Conservation (phyloP, 2,797 vertebrate species). For the Anas bahamensis region DNA sequence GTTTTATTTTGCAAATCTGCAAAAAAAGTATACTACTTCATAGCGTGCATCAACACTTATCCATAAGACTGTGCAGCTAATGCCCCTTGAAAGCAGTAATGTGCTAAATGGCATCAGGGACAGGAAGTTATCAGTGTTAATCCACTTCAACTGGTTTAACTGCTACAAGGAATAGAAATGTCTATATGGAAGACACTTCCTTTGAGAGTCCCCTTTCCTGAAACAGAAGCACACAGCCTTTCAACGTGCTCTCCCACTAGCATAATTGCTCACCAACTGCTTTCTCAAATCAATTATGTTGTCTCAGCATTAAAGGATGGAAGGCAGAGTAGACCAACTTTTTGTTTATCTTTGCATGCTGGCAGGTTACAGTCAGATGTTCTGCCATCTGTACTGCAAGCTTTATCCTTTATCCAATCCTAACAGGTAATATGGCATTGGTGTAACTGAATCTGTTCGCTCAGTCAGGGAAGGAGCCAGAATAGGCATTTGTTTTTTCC, state of each 20-base stretch:
- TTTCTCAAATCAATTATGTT: constrained; percentile 66
- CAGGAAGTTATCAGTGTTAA: constrained; percentile 42
- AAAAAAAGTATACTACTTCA: not conserved
- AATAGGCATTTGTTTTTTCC: not conserved
- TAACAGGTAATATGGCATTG: constrained; percentile 61
- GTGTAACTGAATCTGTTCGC: constrained; percentile 26
- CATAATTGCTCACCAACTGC: constrained; percentile 53
- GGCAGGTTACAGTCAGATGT: constrained; percentile 67
- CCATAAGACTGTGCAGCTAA: not conserved
- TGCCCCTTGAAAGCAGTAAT: constrained; percentile 31
- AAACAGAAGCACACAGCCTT: constrained; percentile 11
- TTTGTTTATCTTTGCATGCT: constrained; percentile 59
- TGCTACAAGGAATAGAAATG: constrained; percentile 21
- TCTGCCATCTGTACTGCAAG: constrained; percentile 63
- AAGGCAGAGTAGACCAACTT: constrained; percentile 58
- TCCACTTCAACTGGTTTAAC: constrained; percentile 18
- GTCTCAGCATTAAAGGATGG: constrained; percentile 48
- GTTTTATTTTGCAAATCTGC: not conserved
- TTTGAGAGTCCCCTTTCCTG: constrained; percentile 24
- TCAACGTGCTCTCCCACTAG: constrained; percentile 23
- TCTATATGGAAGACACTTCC: constrained; percentile 37
- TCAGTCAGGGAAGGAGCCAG: constrained; percentile 17
- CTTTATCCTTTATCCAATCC: constrained; percentile 41
- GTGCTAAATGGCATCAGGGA: constrained; percentile 47
- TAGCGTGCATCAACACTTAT: not conserved